phyloP scores from a whole-genome alignment of 2,113 vertebrate genomes.

The Nesoenas mayeri region DNA sequence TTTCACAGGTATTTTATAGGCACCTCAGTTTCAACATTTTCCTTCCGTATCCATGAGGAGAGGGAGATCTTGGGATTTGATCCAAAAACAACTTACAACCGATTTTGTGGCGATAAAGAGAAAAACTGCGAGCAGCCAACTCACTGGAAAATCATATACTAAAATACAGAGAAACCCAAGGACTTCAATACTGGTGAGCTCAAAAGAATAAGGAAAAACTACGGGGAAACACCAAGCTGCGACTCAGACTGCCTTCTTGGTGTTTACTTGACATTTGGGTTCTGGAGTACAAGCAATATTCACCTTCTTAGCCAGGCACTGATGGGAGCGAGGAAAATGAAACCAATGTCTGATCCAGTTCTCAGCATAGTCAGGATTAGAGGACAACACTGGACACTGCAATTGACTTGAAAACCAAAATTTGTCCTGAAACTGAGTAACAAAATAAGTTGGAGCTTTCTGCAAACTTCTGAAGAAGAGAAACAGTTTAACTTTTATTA shows the following conservation, averaged over 20 bases:
- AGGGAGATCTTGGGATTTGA: conserved; percentile 94
- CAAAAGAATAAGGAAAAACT: background rate
- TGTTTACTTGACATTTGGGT: background rate
- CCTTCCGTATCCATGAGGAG: conserved; percentile 97
- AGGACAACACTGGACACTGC: background rate
- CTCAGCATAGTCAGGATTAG: background rate
- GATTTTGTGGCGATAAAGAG: conserved; percentile 94
- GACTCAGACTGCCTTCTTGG: background rate
- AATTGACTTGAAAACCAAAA: background rate
- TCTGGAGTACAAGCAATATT: background rate
- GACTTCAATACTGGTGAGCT: background rate
- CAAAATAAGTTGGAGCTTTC: accelerated
- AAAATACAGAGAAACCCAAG: conserved; percentile 25
- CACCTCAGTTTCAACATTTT: conserved; percentile 96
- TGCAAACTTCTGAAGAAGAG: background rate
- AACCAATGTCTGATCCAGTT: background rate
- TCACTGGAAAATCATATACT: conserved; percentile 95
- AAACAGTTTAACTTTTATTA: background rate
- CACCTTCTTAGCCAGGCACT: background rate
- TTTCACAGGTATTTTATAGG: conserved; percentile 89
- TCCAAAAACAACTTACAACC: conserved; percentile 92
- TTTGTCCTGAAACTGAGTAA: background rate
- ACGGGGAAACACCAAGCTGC: background rate
- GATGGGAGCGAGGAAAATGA: background rate
- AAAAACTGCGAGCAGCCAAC: conserved; percentile 92